phyloP scores from a whole-genome alignment of 2,113 vertebrate species.

The Sus scrofa region T2T-Sscrofa CM000817.6:90978001-90978500 shows the following conservation, averaged over 20 bases:
- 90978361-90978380: background rate
- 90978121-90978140: background rate
- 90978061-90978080: background rate
- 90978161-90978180: background rate
- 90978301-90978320: background rate
- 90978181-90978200: background rate
- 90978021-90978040: background rate
- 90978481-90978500: background rate
- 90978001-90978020: background rate
- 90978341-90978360: background rate
- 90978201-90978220: background rate
- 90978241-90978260: background rate
- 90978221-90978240: background rate
- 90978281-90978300: background rate
- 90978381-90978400: background rate
- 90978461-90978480: background rate
- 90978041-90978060: background rate
- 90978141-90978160: background rate
- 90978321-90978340: background rate
- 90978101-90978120: background rate
- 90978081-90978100: background rate
- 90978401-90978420: background rate
- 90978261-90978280: background rate
- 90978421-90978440: accelerated
- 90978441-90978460: background rate